Percentiles rank a stretch among this genome's conserved stretches.
These are phyloP conservation scores for Myotis brandtii DNA, from an alignment of 2,113 vertebrate species.

Conservation along the genomic window DNA sequence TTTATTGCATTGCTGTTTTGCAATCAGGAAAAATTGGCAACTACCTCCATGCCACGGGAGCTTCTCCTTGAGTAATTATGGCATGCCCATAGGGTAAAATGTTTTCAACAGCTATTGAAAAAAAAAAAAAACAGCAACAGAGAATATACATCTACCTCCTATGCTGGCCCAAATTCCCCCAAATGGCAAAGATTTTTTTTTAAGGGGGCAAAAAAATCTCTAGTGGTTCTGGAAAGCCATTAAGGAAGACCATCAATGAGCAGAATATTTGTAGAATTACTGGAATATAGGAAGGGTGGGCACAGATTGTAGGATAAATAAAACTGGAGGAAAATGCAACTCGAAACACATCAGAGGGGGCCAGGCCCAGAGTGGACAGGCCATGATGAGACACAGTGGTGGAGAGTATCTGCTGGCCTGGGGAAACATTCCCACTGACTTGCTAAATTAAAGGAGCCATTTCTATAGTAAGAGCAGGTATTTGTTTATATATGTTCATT, in stretches of 20 bases:
- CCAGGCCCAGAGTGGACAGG: not conserved
- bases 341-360: not conserved
- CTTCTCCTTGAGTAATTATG: not conserved
- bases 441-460: not conserved
- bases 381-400: accelerated
- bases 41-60: not conserved
- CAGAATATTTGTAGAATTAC: not conserved
- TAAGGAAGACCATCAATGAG: not conserved
- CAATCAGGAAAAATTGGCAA: slow-evolving; percentile 53
- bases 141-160: not conserved
- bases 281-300: not conserved
- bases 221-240: not conserved
- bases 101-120: not conserved
- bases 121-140: not conserved
- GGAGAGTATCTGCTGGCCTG: not conserved
- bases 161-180: not conserved
- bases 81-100: not conserved
- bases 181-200: not conserved
- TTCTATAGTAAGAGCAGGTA: not conserved
- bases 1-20: slow-evolving; percentile 47
- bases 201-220: not conserved
- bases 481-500: not conserved
- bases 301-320: not conserved
- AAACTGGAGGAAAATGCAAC: not conserved
- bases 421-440: not conserved